Base-by-base conservation (phyloP, 2,888 invertebrate genomes). In the Erannis defoliaria region DNA sequence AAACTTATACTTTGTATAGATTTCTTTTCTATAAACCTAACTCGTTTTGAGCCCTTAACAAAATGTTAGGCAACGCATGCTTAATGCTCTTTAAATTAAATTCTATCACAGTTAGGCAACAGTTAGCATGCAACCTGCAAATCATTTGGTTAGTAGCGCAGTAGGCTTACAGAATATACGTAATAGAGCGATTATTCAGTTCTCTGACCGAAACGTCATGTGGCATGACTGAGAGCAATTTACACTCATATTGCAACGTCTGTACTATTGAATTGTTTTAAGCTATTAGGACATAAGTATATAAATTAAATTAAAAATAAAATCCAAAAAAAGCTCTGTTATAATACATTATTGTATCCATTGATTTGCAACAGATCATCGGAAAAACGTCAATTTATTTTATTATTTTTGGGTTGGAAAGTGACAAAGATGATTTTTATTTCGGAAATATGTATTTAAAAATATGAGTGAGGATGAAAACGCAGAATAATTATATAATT, bases 91-190 rank as follows among this genome's bases (percentile, higher is more conserved):
- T 42, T 45, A 43, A 35, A 54, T 59, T 33, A 40, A 23, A 53
- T 54, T 49, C 23, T 31, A 58, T 56, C 16, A 18, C 18, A 51
- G 53, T 67, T 59, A 50, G 42, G 59, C 35, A 67, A 64, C 58
- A 37, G 49, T 23, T 23, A 14, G 37, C 42, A 53, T 45, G 58
- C 48, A 38, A 54, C 33, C 46, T 55, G 59, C 57, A 58, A 54
- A 51, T 26, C 26, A 43, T 45, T 43, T 35, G 21, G 57, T 61
- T 63, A 58, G 54, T 62, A 40, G 61, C 42, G 51, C 55, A 63
- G 46, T 54, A 48, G 43, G 55, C 42, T 55, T 45, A 53, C 55
- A 19, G 23, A 48, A 53, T 61, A 53, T 61, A 56, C 56, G 63
- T 67, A 67, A 65, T 50, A 50, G 14, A 55, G 10, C 42, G n/a